Conservation (phyloP, 2,888 invertebrate species). For the Noctuana brunneofusca region DNA sequence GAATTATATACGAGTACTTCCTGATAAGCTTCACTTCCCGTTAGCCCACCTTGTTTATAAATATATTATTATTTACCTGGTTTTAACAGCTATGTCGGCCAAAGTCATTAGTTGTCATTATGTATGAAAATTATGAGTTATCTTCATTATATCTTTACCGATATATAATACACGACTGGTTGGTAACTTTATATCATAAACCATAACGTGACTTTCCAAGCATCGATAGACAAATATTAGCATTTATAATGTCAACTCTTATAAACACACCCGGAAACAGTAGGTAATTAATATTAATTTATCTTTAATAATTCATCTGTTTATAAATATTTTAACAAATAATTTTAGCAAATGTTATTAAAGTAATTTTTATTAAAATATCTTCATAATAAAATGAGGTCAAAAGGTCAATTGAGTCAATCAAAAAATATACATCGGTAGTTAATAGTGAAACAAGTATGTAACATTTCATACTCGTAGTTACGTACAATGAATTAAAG, state of each 20-base stretch:
- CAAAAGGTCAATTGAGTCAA: too few relatives aligned
- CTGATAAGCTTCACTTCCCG: constrained; percentile 29
- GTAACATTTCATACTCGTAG: too few relatives aligned
- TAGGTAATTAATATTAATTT: too few relatives aligned
- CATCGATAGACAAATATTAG: constrained; percentile 66
- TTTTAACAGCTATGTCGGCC: constrained; percentile 29
- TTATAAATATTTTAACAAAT: too few relatives aligned
- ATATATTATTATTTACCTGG: constrained; percentile 42
- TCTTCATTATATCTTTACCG: constrained; percentile 52
- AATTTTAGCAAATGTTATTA: neutral
- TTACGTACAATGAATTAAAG: too few relatives aligned
- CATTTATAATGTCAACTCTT: constrained; percentile 64
- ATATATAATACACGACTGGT: constrained; percentile 53
- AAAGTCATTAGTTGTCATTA: constrained; percentile 43
- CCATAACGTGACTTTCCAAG: constrained; percentile 66
- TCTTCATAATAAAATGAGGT: neutral
- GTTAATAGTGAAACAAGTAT: too few relatives aligned
- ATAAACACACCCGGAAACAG: constrained; percentile 67
- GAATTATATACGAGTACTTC: constrained; percentile 8
- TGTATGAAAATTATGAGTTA: constrained; percentile 43
- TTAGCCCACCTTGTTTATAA: constrained; percentile 37
- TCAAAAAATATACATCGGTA: too few relatives aligned
- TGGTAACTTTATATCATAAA: constrained; percentile 56
- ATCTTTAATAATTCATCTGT: too few relatives aligned
- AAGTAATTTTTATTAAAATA: neutral